A percentile compares a stretch with the other conserved stretches of the same genome.
phyloP scores from a whole-genome alignment of 1,140 invertebrate species.

The Caenorhabditis elegans region DNA sequence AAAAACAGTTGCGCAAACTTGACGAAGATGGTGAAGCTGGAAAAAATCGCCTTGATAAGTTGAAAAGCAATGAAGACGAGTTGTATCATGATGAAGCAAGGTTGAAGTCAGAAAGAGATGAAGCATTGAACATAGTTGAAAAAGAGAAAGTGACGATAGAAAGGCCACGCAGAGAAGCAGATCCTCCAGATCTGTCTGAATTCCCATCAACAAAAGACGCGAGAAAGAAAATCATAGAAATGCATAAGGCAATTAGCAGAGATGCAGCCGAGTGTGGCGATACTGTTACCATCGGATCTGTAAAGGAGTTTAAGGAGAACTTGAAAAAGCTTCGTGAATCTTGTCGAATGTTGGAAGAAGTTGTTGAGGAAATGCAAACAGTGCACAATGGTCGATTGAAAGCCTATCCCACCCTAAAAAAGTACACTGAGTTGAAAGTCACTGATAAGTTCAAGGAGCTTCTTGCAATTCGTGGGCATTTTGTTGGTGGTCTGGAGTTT shows the following conservation, averaged over 20 bases:
- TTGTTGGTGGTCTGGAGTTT: slow-evolving; percentile 37
- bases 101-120: not conserved
- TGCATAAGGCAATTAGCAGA: not conserved
- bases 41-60: not conserved
- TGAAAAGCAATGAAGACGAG: not conserved
- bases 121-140: not conserved
- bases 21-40: not conserved
- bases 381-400: not conserved
- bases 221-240: not conserved
- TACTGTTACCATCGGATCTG: not conserved
- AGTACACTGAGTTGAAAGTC: not conserved
- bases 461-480: slow-evolving; percentile 27
- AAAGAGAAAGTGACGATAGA: not conserved
- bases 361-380: not conserved
- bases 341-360: not conserved
- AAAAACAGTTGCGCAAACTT: not conserved
- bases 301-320: slow-evolving; percentile 4
- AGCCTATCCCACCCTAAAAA: not conserved
- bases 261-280: not conserved
- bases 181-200: not conserved
- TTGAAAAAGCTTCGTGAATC: not conserved
- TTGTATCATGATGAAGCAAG: not conserved
- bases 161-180: not conserved
- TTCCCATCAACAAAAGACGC: not conserved
- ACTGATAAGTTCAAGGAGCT: slow-evolving; percentile 15